A percentile compares a stretch with the other conserved stretches of the same genome.
phyloP scores from a whole-genome alignment of 2,113 vertebrate genomes.

The Sula dactylatra region DNA sequence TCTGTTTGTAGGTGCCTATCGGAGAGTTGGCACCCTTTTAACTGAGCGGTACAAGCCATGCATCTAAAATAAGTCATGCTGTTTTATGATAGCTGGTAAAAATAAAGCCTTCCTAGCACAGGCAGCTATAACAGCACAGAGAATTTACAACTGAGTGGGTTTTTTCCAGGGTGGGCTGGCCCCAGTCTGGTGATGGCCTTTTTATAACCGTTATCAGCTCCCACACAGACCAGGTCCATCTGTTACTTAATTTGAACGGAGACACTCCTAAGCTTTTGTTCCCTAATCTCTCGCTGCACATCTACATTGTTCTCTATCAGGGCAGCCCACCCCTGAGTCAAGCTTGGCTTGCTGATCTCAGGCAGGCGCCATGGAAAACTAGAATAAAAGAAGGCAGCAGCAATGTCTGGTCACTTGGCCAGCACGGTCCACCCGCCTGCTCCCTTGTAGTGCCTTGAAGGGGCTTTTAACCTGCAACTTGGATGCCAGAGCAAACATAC shows the following conservation, averaged over 20 bases:
- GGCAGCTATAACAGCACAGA: constrained; percentile 1
- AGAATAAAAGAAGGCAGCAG: background rate
- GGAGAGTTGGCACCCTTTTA: background rate
- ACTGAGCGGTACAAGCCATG: background rate
- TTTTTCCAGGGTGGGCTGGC: constrained; percentile 47
- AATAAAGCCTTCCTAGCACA: constrained; percentile 28
- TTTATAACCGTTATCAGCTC: constrained; percentile 54
- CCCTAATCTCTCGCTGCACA: background rate
- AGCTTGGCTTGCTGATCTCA: background rate
- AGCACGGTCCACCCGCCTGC: background rate
- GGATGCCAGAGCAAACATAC: background rate
- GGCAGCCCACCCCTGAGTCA: background rate
- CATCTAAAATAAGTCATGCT: background rate
- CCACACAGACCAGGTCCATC: constrained; percentile 33
- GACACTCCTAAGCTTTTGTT: constrained; percentile 29
- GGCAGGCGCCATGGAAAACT: background rate
- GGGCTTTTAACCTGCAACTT: background rate
- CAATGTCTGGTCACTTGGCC: background rate
- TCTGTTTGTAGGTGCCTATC: background rate
- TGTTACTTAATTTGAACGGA: constrained; percentile 24
- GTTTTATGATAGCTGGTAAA: constrained; percentile 39
- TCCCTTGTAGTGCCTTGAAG: background rate
- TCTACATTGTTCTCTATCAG: background rate
- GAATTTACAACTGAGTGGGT: constrained; percentile 36
- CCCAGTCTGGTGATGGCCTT: constrained; percentile 42